A percentile compares a stretch with the other conserved stretches of the same genome.
Conservation (phyloP, 92 coral and sea anemone genomes). For the Plumapathes pennacea region DNA sequence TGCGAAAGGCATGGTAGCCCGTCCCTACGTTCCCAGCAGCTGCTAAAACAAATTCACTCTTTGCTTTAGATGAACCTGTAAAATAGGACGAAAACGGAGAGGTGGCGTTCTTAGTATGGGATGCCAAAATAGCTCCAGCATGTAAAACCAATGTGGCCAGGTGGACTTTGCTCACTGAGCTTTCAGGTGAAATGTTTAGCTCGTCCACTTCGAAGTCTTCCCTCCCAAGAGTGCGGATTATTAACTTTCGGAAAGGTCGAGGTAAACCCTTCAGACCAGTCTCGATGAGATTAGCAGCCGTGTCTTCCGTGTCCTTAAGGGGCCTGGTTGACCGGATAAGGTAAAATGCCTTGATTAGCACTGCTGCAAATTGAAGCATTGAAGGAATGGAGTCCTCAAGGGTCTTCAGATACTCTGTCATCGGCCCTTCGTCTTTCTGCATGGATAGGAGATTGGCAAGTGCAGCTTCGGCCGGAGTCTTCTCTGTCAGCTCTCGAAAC, state of each 20-base stretch:
- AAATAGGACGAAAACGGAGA: constrained; percentile 31
- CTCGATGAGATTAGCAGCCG: constrained; percentile 35
- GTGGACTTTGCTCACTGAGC: constrained; percentile 41
- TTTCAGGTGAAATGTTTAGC: constrained; percentile 38
- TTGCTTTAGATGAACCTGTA: constrained; percentile 9
- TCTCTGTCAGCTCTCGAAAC: constrained; percentile 2
- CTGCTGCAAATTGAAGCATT: constrained; percentile 43
- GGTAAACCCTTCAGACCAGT: constrained; percentile 28
- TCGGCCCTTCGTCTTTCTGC: constrained; percentile 15
- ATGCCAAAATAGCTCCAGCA: constrained; percentile 43
- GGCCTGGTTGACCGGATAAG: constrained; percentile 41
- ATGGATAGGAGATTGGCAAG: constrained; percentile 4
- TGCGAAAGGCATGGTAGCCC: too few relatives aligned
- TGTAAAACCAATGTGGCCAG: constrained; percentile 59
- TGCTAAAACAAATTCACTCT: constrained; percentile 9
- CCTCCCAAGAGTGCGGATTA: constrained; percentile 56
- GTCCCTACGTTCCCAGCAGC: neutral
- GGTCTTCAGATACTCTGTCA: neutral
- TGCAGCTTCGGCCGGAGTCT: constrained; percentile 10
- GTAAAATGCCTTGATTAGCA: constrained; percentile 51
- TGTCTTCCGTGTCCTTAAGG: constrained; percentile 49
- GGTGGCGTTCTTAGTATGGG: constrained; percentile 11
- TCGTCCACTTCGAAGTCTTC: constrained; percentile 51
- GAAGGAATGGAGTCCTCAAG: constrained; percentile 17
- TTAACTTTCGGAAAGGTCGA: constrained; percentile 31